Conservation (phyloP, 1,140 invertebrate genomes). For the Metopolophium dirhodum region DNA sequence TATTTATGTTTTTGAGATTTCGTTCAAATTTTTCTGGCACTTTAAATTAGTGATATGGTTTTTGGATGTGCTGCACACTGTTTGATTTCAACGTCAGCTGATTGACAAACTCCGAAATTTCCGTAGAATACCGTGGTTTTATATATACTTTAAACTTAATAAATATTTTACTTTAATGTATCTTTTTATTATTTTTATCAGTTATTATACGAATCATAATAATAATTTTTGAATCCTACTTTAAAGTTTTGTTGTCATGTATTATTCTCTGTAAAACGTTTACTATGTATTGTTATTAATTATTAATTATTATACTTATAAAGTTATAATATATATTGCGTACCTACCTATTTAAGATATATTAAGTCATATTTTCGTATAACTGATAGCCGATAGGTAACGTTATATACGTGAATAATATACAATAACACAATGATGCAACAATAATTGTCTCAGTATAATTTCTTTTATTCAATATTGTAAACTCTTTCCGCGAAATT, state of each 20-base stretch:
- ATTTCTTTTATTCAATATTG: neutral
- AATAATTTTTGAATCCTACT: neutral
- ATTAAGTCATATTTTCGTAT: neutral
- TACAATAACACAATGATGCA: neutral
- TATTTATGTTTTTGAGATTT: neutral
- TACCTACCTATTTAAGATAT: too few species aligned
- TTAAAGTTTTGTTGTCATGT: neutral
- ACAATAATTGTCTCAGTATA: neutral
- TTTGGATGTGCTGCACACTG: neutral
- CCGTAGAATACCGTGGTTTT: neutral
- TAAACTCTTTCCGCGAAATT: neutral
- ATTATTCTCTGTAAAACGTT: neutral
- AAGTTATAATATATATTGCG: too few species aligned
- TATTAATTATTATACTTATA: too few species aligned
- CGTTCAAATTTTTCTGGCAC: neutral
- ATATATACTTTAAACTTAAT: neutral
- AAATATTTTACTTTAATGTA: neutral
- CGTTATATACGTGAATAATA: too few species aligned
- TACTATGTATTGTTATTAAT: neutral
- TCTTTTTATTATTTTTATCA: neutral
- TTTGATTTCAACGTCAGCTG: neutral
- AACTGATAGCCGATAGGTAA: neutral
- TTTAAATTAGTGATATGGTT: neutral
- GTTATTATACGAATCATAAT: neutral
- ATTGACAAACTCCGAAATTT: neutral